These are phyloP conservation scores for Sturmia bella DNA, from an alignment of 2,888 invertebrate genomes.

Conservation along the genomic window DNA sequence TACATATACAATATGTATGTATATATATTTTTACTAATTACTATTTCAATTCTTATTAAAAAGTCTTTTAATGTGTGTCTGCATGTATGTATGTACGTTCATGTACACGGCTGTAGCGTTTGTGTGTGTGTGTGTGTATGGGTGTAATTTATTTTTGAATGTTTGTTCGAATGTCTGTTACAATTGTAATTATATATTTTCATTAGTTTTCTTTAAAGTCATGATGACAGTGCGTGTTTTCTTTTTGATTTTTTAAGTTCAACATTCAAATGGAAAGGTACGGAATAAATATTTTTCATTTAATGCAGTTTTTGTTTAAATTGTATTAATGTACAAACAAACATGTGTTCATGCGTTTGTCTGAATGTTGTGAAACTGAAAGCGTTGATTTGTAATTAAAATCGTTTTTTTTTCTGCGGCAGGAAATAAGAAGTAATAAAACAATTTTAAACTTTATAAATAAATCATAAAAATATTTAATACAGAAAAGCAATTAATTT, in stretches of 20 bases:
- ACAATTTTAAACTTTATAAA: constrained; percentile 52
- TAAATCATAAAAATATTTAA: constrained; percentile 48
- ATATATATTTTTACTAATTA: constrained; percentile 63
- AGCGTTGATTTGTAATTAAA: constrained; percentile 68
- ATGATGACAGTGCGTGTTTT: constrained; percentile 74
- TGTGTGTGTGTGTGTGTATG: constrained; percentile 29
- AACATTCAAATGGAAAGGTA: constrained; percentile 60
- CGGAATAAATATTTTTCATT: background rate
- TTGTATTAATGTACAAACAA: background rate
- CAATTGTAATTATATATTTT: constrained; percentile 76
- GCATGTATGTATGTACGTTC: constrained; percentile 12
- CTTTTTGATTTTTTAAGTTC: constrained; percentile 52
- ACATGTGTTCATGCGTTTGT: background rate
- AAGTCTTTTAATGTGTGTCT: constrained; percentile 13
- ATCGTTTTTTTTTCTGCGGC: constrained; percentile 28
- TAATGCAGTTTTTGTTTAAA: constrained; percentile 38
- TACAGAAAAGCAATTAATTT: constrained; percentile 35
- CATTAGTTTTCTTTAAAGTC: constrained; percentile 72
- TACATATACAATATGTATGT: constrained; percentile 23
- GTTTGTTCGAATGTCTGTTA: constrained; percentile 67
- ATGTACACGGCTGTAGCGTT: background rate
- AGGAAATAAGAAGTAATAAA: constrained; percentile 63
- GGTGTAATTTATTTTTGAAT: background rate
- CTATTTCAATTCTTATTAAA: constrained; percentile 59
- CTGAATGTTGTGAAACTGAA: constrained; percentile 54